Evolutionary conservation across 2,888 invertebrate species (phyloP).

Genomic region (Plemyria rubiginata): DNA sequence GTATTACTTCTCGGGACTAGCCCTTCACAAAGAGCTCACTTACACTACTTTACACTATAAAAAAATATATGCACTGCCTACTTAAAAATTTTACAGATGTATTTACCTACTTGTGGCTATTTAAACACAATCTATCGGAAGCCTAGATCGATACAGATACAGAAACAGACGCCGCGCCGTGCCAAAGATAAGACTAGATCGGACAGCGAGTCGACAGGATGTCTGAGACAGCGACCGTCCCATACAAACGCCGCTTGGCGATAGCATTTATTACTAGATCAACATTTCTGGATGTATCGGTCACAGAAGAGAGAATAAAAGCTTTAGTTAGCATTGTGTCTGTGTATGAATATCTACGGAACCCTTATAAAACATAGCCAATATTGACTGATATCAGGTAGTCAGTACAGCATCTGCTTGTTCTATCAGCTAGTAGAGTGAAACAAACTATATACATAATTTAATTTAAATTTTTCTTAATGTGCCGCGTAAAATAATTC

Average conservation of each 20-base stretch:
- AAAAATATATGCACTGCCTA: too few species aligned
- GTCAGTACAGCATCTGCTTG: too few species aligned
- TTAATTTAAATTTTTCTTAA: too few species aligned
- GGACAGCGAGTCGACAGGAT: conserved; percentile 13
- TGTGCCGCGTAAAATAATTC: too few species aligned
- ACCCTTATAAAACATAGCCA: too few species aligned
- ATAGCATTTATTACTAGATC: conserved; percentile 5
- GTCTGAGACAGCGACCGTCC: conserved; percentile 4
- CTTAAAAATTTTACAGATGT: conserved; percentile 3
- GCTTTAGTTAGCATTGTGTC: background rate
- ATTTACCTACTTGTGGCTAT: conserved; percentile 7
- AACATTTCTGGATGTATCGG: too few species aligned
- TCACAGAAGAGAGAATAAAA: background rate
- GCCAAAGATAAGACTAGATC: conserved; percentile 26
- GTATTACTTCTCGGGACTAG: too few species aligned
- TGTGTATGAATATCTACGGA: background rate
- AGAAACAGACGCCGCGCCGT: conserved; percentile 8
- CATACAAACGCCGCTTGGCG: background rate
- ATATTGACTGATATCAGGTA: too few species aligned
- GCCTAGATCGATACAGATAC: conserved; percentile 11
- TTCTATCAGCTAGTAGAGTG: too few species aligned
- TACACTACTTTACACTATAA: too few species aligned
- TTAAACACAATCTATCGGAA: conserved; percentile 4
- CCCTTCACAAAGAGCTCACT: too few species aligned
- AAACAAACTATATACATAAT: too few species aligned